phyloP scores from a whole-genome alignment of 2,888 invertebrate genomes.

The Rhagophthalmus giganteus region DNA sequence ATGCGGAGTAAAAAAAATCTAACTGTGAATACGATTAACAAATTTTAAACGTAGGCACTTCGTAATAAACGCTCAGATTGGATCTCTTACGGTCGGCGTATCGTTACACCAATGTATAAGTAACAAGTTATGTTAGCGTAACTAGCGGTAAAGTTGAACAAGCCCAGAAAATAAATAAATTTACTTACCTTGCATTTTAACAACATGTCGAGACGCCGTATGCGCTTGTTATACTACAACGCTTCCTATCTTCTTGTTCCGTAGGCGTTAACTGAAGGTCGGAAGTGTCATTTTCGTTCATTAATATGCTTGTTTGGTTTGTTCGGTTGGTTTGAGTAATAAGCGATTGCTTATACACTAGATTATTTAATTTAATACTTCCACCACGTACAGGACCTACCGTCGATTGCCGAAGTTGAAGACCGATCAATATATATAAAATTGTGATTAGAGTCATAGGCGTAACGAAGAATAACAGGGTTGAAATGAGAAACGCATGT shows the following conservation, averaged over 20 bases:
- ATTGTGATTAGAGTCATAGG: constrained; percentile 64
- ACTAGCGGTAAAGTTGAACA: no score
- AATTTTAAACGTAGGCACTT: no score
- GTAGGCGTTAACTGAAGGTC: constrained; percentile 31
- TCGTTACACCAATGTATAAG: no score
- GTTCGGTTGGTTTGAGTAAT: constrained; percentile 36
- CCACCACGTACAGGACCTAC: constrained; percentile 45
- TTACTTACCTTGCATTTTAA: constrained; percentile 65
- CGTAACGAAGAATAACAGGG: constrained; percentile 62
- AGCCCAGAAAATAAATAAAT: constrained; percentile 7
- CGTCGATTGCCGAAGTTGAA: constrained; percentile 53
- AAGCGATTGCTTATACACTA: constrained; percentile 42
- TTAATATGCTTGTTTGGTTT: constrained; percentile 36
- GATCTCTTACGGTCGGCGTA: no score
- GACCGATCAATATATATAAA: constrained; percentile 59
- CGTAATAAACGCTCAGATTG: no score
- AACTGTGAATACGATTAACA: no score
- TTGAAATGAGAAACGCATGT: constrained; percentile 59
- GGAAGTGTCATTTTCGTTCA: constrained; percentile 34
- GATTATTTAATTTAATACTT: constrained; percentile 50
- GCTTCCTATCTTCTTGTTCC: constrained; percentile 50
- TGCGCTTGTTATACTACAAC: constrained; percentile 47
- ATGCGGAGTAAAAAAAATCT: no score
- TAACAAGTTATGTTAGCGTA: neutral
- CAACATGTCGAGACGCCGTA: constrained; percentile 53